These are phyloP conservation scores for Cylas formicarius DNA, from an alignment of 1,140 invertebrate genomes.

Conservation along the genomic window DNA sequence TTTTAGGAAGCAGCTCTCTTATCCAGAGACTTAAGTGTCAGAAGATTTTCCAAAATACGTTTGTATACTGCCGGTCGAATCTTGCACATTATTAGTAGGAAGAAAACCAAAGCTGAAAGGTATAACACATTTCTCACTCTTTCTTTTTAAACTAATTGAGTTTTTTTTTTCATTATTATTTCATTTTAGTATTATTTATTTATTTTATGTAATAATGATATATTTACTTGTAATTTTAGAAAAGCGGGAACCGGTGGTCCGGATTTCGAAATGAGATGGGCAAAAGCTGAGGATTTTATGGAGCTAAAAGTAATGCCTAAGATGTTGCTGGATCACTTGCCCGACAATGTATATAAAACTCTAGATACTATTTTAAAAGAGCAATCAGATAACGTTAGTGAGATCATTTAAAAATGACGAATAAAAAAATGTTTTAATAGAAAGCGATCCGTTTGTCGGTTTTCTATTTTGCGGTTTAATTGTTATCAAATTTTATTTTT, in stretches of 20 bases:
- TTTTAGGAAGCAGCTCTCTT: slow-evolving; percentile 55
- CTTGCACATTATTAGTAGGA: slow-evolving; percentile 60
- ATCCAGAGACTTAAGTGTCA: slow-evolving; percentile 56
- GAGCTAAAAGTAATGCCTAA: slow-evolving; percentile 67
- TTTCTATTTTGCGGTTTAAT: no score
- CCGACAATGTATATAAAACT: slow-evolving; percentile 62
- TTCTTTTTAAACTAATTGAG: no score
- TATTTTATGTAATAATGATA: no score
- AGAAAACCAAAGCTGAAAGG: slow-evolving; percentile 59
- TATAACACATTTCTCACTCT: slow-evolving; percentile 33
- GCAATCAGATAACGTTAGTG: slow-evolving; percentile 33
- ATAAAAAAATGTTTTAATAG: no score
- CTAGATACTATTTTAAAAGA: slow-evolving; percentile 55
- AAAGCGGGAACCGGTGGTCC: slow-evolving; percentile 53
- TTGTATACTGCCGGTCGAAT: slow-evolving; percentile 66
- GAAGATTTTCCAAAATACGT: slow-evolving; percentile 59
- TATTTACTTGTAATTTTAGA: slow-evolving; percentile 37
- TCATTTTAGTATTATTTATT: no score
- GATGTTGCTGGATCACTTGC: slow-evolving; percentile 68
- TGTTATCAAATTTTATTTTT: no score
- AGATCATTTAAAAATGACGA: slow-evolving; percentile 28
- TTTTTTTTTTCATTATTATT: no score
- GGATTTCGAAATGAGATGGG: slow-evolving; percentile 68
- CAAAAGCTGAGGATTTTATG: slow-evolving; percentile 64
- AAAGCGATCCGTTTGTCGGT: no score